A percentile compares a stretch with the other conserved stretches of the same genome.
Evolutionary conservation across 2,797 vertebrate genomes (phyloP).

Genomic region (Scolopax bukidnonensis): DNA sequence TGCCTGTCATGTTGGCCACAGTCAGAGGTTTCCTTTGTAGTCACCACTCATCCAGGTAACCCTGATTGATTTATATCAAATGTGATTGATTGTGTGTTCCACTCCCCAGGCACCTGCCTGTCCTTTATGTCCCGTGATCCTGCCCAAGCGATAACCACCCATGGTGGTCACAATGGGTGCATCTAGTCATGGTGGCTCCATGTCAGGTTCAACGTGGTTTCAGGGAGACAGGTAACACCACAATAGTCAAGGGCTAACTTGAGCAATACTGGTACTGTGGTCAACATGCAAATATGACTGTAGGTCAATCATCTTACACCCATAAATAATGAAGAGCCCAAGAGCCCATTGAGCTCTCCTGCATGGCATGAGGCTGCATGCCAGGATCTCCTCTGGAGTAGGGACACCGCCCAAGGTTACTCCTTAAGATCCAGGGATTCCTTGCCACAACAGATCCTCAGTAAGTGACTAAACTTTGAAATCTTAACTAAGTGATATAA

Average conservation of each 20-base stretch:
- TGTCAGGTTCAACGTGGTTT: neutral
- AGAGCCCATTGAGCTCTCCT: neutral
- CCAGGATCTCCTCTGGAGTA: neutral
- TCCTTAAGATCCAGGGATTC: neutral
- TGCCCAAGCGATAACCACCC: neutral
- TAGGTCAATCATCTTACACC: neutral
- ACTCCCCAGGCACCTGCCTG: neutral
- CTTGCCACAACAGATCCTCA: neutral
- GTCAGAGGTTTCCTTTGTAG: neutral
- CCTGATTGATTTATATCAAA: neutral
- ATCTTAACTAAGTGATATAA: neutral
- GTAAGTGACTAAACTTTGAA: neutral
- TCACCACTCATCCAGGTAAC: neutral
- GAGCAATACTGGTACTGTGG: neutral
- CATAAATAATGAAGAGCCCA: neutral
- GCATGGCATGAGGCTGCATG: neutral
- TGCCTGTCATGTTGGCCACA: neutral
- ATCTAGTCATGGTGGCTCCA: neutral
- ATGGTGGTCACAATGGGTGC: neutral
- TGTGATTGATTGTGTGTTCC: neutral
- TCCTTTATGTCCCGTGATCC: neutral
- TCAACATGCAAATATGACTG: neutral
- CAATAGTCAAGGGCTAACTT: neutral
- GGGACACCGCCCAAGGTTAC: neutral
- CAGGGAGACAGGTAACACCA: neutral